A percentile compares a stretch with the other conserved stretches of the same genome.
phyloP scores from a whole-genome alignment of 2,888 invertebrate species.

The Tromatobia lineatoria region DNA sequence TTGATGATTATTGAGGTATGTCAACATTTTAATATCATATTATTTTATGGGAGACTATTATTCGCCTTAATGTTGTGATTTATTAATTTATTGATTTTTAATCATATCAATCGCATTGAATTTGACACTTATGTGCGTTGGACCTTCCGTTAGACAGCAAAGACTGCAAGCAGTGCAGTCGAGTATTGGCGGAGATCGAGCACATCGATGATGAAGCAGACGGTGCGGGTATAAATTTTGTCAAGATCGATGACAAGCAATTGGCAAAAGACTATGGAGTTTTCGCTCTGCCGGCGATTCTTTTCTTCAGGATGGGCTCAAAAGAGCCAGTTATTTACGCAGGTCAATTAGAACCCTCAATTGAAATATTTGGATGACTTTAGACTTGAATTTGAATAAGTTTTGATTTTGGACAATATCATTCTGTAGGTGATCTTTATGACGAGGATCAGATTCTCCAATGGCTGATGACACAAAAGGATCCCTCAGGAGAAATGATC shows the following conservation, averaged over 20 bases:
- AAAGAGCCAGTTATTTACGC: conserved; percentile 97
- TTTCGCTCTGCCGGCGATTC: conserved; percentile 95
- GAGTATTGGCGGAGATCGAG: conserved; percentile 94
- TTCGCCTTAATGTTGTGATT: no score
- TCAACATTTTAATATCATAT: no score
- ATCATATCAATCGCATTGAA: conserved; percentile 8
- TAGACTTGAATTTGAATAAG: not conserved
- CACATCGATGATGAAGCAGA: conserved; percentile 98
- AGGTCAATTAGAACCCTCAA: conserved; percentile 86
- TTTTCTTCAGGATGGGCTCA: conserved; percentile 95
- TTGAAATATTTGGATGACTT: not conserved
- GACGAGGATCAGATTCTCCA: conserved; percentile 95
- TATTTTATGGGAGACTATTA: no score
- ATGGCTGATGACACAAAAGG: conserved; percentile 96
- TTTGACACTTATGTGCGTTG: conserved; percentile 59
- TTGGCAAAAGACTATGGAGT: conserved; percentile 96
- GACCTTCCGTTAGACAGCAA: conserved; percentile 93
- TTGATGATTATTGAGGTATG: no score
- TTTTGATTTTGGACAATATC: conserved; percentile 1
- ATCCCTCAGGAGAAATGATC: conserved; percentile 96
- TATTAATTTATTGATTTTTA: not conserved
- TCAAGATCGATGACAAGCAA: conserved; percentile 95
- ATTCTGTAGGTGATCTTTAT: conserved; percentile 91
- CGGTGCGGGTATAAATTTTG: conserved; percentile 95
- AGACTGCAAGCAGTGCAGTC: conserved; percentile 97